phyloP scores from a whole-genome alignment of 2,797 vertebrate species.

The Borostomias antarcticus region DNA sequence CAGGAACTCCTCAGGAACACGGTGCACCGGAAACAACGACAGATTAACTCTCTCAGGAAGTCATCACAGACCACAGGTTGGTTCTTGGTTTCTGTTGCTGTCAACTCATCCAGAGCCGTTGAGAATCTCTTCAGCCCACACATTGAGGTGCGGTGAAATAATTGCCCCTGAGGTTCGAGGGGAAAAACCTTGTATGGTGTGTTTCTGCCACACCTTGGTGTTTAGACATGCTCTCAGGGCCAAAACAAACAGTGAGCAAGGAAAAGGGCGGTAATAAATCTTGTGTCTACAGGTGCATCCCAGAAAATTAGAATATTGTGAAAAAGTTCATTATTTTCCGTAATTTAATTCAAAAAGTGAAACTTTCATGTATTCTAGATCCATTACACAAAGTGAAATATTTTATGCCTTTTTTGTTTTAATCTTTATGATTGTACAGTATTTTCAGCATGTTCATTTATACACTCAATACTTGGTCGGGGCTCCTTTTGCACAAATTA shows the following conservation, averaged over 20 bases:
- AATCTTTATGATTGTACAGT: no score
- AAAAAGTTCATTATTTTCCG: no score
- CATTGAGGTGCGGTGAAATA: background rate
- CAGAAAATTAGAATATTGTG: no score
- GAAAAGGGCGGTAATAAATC: no score
- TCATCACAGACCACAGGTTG: slow-evolving; percentile 50
- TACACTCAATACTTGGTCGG: no score
- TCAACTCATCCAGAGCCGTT: background rate
- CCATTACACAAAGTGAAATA: no score
- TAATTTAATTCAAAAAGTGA: no score
- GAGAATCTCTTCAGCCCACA: background rate
- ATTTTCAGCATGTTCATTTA: no score
- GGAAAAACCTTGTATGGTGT: background rate
- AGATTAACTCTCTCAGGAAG: slow-evolving; percentile 49
- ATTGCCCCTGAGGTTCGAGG: background rate
- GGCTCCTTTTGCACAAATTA: no score
- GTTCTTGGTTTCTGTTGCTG: background rate
- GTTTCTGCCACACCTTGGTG: background rate
- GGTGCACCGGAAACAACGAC: slow-evolving; percentile 57
- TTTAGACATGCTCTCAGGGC: background rate
- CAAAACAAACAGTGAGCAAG: background rate
- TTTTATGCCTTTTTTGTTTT: no score
- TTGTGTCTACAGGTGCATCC: no score
- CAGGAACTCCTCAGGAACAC: slow-evolving; percentile 74
- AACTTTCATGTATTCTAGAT: no score